Conservation (phyloP, 1,140 invertebrate species). For the Oscheius sp. region DNA sequence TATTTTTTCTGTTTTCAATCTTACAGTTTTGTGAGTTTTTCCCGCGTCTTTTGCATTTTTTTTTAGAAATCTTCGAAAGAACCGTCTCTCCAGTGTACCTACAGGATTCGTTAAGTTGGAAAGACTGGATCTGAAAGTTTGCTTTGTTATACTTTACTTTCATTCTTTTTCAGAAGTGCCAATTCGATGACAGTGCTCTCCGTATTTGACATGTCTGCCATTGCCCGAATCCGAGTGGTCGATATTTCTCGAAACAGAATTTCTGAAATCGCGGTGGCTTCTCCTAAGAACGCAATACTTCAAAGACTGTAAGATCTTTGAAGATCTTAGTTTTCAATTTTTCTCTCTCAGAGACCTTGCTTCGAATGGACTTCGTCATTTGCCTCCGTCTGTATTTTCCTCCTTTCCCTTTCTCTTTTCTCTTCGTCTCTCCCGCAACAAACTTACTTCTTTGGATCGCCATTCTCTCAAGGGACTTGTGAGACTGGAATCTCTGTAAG, state of each 20-base stretch:
- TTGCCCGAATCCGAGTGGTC: slow-evolving; percentile 7
- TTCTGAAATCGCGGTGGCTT: slow-evolving; percentile 14
- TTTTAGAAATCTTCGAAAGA: slow-evolving; percentile 39
- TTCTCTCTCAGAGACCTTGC: slow-evolving; percentile 16
- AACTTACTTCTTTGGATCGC: slow-evolving; percentile 70
- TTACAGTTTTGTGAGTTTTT: slow-evolving; percentile 19
- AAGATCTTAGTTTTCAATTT: neutral
- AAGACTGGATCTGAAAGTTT: slow-evolving; percentile 22
- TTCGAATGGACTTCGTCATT: neutral
- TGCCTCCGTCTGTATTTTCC: slow-evolving; percentile 4
- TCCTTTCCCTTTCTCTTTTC: slow-evolving; percentile 71
- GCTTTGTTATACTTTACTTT: neutral
- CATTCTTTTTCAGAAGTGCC: slow-evolving; percentile 10
- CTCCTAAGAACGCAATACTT: neutral
- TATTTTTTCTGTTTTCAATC: slow-evolving; percentile 12
- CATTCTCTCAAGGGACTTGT: slow-evolving; percentile 72
- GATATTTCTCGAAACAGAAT: slow-evolving; percentile 21
- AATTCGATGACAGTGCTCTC: neutral
- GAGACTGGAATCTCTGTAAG: slow-evolving; percentile 73
- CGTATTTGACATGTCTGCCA: neutral
- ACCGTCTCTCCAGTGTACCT: slow-evolving; percentile 17
- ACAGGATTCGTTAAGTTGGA: neutral
- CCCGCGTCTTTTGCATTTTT: neutral
- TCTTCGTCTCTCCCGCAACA: slow-evolving; percentile 79
- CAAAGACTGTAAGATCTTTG: slow-evolving; percentile 14